These are phyloP conservation scores for Brachyalestes nurse DNA, from an alignment of 2,797 vertebrate species.

Conservation along the genomic window DNA sequence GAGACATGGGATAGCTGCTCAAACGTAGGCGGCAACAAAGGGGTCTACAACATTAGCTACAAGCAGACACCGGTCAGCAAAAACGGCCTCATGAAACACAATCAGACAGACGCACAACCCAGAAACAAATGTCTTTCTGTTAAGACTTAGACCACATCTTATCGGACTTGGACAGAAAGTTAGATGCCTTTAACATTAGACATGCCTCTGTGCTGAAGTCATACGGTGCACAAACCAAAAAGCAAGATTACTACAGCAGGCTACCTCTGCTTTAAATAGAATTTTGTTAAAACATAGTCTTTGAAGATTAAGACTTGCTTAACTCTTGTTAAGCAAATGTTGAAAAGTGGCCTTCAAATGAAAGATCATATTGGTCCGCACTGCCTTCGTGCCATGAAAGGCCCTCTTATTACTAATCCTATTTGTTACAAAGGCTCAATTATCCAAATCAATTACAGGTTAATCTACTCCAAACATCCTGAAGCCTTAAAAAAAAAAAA, in stretches of 20 bases:
- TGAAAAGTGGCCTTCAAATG: slow-evolving; percentile 12
- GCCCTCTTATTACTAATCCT: slow-evolving; percentile 50
- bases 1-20: slow-evolving; percentile 2
- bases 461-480: slow-evolving; percentile 63
- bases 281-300: background rate
- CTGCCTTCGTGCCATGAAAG: slow-evolving; percentile 17
- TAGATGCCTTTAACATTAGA: slow-evolving; percentile 31
- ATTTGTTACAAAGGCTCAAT: slow-evolving; percentile 68
- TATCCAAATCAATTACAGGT: slow-evolving; percentile 68
- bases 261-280: background rate
- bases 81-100: background rate
- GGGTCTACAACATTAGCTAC: background rate
- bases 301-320: background rate
- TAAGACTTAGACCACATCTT: slow-evolving; percentile 6
- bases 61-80: background rate
- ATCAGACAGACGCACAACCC: background rate
- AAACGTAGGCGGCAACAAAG: background rate
- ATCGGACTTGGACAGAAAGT: slow-evolving; percentile 21
- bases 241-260: background rate
- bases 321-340: background rate
- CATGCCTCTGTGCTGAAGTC: slow-evolving; percentile 24
- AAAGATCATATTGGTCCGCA: slow-evolving; percentile 14
- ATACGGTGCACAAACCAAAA: background rate
- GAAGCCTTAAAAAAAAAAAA: background rate
- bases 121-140: slow-evolving; percentile 4